Conservation (phyloP, 37 sponge, comb jelly and placozoan species). For the Beroe forskalii region DNA sequence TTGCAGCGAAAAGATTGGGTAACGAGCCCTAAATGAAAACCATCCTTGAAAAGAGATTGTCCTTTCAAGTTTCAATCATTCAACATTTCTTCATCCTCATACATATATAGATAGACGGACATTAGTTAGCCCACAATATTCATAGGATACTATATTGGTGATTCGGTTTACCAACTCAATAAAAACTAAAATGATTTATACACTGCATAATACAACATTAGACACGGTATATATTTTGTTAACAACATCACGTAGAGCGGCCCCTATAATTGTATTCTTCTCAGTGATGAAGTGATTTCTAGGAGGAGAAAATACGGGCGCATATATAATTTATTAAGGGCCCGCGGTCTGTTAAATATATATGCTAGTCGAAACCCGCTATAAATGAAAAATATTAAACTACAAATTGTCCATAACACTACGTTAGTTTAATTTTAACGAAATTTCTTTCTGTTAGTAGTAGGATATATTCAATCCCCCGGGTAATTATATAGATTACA, state of each 20-base stretch:
- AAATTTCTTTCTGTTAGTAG: not conserved
- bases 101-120: too few relatives aligned
- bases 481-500: not conserved
- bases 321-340: too few relatives aligned
- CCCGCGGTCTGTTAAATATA: not conserved
- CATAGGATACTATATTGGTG: too few relatives aligned
- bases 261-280: too few relatives aligned
- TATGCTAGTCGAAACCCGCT: not conserved
- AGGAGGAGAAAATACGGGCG: not conserved
- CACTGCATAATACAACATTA: too few relatives aligned
- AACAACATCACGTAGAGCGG: too few relatives aligned
- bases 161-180: too few relatives aligned
- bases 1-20: too few relatives aligned
- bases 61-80: not conserved
- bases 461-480: not conserved
- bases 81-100: not conserved
- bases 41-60: not conserved
- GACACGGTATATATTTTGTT: too few relatives aligned
- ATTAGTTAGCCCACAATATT: too few relatives aligned
- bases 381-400: not conserved
- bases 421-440: not conserved
- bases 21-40: not conserved
- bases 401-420: not conserved
- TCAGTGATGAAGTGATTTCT: not conserved
- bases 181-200: too few relatives aligned